A percentile compares a stretch with the other conserved stretches of the same genome.
These are phyloP conservation scores for Clinocottus analis DNA, from an alignment of 2,113 vertebrate species.

Conservation along the genomic window DNA sequence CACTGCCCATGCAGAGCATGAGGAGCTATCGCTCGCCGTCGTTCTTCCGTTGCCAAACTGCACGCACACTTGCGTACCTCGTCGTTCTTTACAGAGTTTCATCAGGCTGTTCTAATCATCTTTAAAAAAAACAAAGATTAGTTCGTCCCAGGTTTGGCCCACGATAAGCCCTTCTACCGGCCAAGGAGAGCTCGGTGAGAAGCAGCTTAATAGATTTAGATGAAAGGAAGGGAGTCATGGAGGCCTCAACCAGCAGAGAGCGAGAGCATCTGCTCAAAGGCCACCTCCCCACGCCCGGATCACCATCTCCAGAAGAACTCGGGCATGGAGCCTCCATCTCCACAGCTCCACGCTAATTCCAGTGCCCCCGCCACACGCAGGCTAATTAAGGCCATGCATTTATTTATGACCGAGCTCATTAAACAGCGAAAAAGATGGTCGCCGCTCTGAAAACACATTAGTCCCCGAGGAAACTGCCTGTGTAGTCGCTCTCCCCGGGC, in stretches of 20 bases:
- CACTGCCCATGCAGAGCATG: neutral
- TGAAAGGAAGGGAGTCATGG: slow-evolving; percentile 76
- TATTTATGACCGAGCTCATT: slow-evolving; percentile 86
- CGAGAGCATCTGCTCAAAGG: slow-evolving; percentile 87
- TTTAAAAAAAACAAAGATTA: slow-evolving; percentile 21
- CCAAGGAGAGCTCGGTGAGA: slow-evolving; percentile 68
- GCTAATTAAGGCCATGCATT: slow-evolving; percentile 87
- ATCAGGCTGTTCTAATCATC: slow-evolving; percentile 31
- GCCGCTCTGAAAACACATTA: slow-evolving; percentile 78
- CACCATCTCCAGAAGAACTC: slow-evolving; percentile 78
- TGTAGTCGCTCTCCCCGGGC: slow-evolving; percentile 76
- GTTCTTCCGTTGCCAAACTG: neutral
- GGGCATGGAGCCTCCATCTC: slow-evolving; percentile 75
- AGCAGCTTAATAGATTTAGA: slow-evolving; percentile 84
- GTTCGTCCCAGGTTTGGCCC: slow-evolving; percentile 29
- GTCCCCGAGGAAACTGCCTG: slow-evolving; percentile 79
- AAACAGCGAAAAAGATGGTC: slow-evolving; percentile 78
- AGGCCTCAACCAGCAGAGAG: slow-evolving; percentile 76
- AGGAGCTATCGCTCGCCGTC: neutral
- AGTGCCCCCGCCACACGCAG: slow-evolving; percentile 74
- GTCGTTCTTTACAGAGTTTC: neutral
- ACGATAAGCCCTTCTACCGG: slow-evolving; percentile 49
- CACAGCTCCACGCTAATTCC: slow-evolving; percentile 70
- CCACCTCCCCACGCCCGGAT: slow-evolving; percentile 80
- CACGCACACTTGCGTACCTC: neutral